Conservation (phyloP, 2,888 invertebrate species). For the Petrolisthes cinctipes region DNA sequence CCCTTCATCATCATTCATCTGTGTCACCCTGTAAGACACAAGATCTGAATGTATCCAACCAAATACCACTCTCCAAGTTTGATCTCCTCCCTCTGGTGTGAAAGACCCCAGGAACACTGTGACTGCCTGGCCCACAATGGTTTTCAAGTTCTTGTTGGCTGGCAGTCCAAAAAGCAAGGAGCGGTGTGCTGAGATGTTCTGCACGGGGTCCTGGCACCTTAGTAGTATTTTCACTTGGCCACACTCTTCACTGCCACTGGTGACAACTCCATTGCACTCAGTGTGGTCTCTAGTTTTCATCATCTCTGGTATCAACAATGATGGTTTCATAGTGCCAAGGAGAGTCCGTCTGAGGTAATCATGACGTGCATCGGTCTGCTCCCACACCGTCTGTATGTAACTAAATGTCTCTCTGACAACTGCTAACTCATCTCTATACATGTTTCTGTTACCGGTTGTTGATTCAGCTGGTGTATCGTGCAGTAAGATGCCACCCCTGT, state of each 20-base stretch:
- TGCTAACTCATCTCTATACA: not conserved
- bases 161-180: not conserved
- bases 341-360: not conserved
- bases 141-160: not conserved
- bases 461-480: not conserved
- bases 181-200: not conserved
- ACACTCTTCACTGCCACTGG: not conserved
- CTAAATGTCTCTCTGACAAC: not conserved
- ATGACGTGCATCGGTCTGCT: not conserved
- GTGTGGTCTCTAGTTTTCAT: not conserved
- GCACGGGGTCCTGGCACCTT: too few species aligned
- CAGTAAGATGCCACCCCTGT: not conserved
- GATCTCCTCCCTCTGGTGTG: too few species aligned
- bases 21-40: not conserved
- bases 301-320: not conserved
- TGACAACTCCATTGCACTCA: not conserved
- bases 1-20: not conserved
- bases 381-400: conserved; percentile 2
- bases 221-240: not conserved
- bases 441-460: not conserved
- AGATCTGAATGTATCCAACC: not conserved
- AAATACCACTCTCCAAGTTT: not conserved
- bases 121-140: not conserved
- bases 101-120: not conserved
- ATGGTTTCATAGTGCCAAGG: too few species aligned